A percentile compares a stretch with the other conserved stretches of the same genome.
phyloP scores from a whole-genome alignment of 2,113 vertebrate species.

The Enhydra lutris region DNA sequence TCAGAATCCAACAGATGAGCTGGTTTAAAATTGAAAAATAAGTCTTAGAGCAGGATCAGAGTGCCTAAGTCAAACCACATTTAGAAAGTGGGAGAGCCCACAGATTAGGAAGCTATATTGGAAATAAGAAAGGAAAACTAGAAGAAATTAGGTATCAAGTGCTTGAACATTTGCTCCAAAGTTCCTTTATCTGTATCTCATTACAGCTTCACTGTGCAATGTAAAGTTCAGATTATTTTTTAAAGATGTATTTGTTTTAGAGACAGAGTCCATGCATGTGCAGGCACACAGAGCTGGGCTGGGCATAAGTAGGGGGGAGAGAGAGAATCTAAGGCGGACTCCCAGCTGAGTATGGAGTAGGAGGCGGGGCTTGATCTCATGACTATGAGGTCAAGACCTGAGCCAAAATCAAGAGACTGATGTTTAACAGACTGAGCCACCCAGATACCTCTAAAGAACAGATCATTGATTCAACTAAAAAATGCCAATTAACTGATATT shows the following conservation, averaged over 20 bases:
- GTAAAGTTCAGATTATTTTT: neutral
- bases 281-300: neutral
- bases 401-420: neutral
- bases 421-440: neutral
- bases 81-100: neutral
- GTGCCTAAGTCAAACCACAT: neutral
- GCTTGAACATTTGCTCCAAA: neutral
- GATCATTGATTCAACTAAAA: neutral
- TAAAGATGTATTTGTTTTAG: neutral
- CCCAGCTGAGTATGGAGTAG: fast-evolving
- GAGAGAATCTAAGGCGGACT: neutral
- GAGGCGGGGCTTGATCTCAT: neutral
- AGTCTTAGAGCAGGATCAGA: neutral
- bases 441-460: neutral
- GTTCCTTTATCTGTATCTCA: neutral
- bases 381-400: neutral
- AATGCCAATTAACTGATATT: neutral
- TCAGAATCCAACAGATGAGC: neutral
- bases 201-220: neutral
- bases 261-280: neutral
- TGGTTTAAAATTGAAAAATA: neutral
- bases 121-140: neutral
- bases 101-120: neutral
- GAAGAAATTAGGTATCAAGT: neutral
- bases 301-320: neutral